phyloP scores from a whole-genome alignment of 2,888 invertebrate species.

The Lycocerus yunnanus region DNA sequence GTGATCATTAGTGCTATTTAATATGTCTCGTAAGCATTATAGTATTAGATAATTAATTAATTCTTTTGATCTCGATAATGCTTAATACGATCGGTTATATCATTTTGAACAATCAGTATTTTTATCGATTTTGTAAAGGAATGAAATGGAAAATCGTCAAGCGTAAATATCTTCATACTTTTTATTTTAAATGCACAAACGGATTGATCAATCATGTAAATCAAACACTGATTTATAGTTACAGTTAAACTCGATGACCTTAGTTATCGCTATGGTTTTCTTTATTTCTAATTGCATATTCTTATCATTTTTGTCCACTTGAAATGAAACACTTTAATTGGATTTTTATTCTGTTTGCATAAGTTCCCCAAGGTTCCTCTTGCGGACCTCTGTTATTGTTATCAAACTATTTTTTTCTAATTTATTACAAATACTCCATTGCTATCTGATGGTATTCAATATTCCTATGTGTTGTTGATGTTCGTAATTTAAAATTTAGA shows the following conservation, averaged over 20 bases:
- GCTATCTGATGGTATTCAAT: background rate
- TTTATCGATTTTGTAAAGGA: background rate
- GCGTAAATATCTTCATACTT: background rate
- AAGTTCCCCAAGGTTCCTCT: background rate
- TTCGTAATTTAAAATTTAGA: background rate
- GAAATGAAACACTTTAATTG: background rate
- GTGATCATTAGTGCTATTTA: background rate
- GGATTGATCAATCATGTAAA: slow-evolving; percentile 1
- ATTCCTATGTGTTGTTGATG: background rate
- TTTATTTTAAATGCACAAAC: background rate
- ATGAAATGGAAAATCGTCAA: background rate
- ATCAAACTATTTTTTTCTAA: background rate
- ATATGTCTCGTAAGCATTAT: background rate
- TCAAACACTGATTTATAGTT: background rate
- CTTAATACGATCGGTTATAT: background rate
- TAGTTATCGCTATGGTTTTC: background rate
- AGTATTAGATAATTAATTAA: background rate
- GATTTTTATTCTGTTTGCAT: background rate
- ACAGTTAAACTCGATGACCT: slow-evolving; percentile 1
- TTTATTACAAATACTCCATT: background rate
- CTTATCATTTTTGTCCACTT: background rate
- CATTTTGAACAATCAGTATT: background rate
- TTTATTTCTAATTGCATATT: background rate
- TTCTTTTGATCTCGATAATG: background rate
- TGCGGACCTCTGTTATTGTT: background rate